Base-by-base conservation (phyloP, 2,113 vertebrate species). In the Thamnaconus septentrionalis region DNA sequence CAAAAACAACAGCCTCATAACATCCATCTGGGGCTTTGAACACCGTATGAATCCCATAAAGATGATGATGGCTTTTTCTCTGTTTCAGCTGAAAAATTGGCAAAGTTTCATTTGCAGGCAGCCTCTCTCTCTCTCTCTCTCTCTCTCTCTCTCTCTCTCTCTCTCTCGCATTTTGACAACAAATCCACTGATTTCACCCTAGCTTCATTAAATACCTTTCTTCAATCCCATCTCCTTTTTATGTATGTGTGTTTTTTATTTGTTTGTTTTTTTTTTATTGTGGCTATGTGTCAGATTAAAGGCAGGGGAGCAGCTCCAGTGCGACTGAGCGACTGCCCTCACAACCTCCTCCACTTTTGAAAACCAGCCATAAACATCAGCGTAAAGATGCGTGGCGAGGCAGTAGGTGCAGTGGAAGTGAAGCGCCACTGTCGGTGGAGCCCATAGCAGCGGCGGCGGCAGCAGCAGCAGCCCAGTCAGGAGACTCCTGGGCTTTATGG, bases 301-400 rank as follows among this genome's bases (percentile, higher is more conserved):
- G 66, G 8, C 8, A 12, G 53, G 2, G 4, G 39, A 31, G 47
- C 59, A 51, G 61, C 69, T 80, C 65, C 74, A 79, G 78, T 84
- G 82, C 85, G 82, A 90, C 84, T 68, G 71, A 69, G 68, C 69
- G 82, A 80, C 85, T 70, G 58, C 53, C 64, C 64, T 78, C 73
- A 82, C 86, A 83, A 83, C 78, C 18, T 87, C 83, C 79, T 75
- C 53, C 66, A 50, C 71, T 75, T 80, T 48, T 70, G 56, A 83
- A 64, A 81, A 72, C 45, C 8, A 3, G 71, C 78, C 65, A 82
- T 86, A 83, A 85, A 88, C 80, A 88, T 85, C 66, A 72, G 66
- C 66, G 75, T 69, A 61, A 75, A 82, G 79, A 83, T 85, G 87
- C 87, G 88, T 85, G 83, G 77, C 66, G 75, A 79, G 67, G 80